Base-by-base conservation (phyloP, 1,140 invertebrate species). In the Drosophila nebulosa region DNA sequence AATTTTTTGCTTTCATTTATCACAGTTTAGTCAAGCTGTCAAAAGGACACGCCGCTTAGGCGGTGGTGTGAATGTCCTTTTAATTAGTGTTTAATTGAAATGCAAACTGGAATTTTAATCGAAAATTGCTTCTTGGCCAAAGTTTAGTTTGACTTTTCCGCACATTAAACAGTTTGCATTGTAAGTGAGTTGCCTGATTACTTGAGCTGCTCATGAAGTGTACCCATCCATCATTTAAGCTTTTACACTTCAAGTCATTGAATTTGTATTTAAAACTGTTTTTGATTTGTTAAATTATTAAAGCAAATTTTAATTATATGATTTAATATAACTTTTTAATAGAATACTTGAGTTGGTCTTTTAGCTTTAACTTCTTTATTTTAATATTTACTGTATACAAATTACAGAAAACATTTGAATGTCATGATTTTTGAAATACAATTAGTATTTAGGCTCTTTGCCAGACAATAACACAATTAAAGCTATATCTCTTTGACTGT, bases 11-110 rank as follows among this genome's bases (percentile, higher is more conserved):
- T 18, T 30, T 18, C 52, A 55, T 55, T 55, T 55, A 32, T 58
- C 56, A 58, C 18, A 58, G 56, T 35, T 35, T 58, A 46, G 58
- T 46, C 36, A 21, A 16, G 16, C 24, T 42, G 56, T 36, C 35
- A 39, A 58, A 35, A 22, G 56, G 16, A 69, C 72, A 58, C 61
- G 57, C 70, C 14, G 27, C 21, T 22, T 9, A 18, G 62, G 61
- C 59, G 67, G 74, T 81, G 39, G 39, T 18, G 16, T 81, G 78
- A 85, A 86, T 86, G 83, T 86, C 52, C 83, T 64, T 85, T 85
- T 85, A 85, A 85, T 85, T 85, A 85, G 81, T 75, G 74, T 85
- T 85, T 85, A 85, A 85, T 85, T 85, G 83, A 86, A 86, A 81
- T 75, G 81, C 81, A 69, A 86, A 75, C 81, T 85, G 83, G 81